Evolutionary conservation across 2,888 invertebrate species (phyloP).

Genomic region (Myopa testacea): DNA sequence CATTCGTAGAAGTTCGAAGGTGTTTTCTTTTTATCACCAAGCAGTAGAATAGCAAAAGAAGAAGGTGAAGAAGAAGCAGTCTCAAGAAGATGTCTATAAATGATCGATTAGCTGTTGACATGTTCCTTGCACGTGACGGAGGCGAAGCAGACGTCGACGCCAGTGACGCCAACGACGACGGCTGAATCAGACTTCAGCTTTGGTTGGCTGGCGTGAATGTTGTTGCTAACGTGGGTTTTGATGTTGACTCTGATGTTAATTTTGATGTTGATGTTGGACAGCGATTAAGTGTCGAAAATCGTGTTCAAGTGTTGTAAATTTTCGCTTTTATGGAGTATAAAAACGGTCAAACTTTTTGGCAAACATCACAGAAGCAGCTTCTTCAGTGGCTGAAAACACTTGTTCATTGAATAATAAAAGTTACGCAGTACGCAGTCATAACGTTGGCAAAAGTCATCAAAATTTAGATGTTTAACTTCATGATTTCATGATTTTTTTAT

Average conservation of each 20-base stretch:
- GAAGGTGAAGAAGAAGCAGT: no score
- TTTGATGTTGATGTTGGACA: background rate
- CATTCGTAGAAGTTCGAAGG: background rate
- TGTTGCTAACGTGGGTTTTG: background rate
- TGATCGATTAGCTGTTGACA: slow-evolving; percentile 27
- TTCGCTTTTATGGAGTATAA: slow-evolving; percentile 17
- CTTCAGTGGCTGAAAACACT: background rate
- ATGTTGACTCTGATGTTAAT: background rate
- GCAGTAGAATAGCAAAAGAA: background rate
- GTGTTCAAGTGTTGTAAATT: slow-evolving; percentile 24
- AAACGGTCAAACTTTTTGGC: background rate
- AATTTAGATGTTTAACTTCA: background rate
- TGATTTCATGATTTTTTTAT: slow-evolving; percentile 13
- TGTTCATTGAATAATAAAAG: background rate
- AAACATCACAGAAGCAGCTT: background rate
- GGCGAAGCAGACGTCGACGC: background rate
- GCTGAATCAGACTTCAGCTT: background rate
- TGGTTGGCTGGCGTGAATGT: background rate
- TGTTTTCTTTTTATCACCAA: background rate
- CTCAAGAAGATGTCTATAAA: background rate
- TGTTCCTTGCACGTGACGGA: background rate
- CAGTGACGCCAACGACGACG: background rate
- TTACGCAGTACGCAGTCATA: background rate
- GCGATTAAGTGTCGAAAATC: slow-evolving; percentile 17
- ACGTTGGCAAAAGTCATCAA: background rate